Evolutionary conservation across 2,888 invertebrate species (phyloP).

Genomic region (Leucophora obtusa): DNA sequence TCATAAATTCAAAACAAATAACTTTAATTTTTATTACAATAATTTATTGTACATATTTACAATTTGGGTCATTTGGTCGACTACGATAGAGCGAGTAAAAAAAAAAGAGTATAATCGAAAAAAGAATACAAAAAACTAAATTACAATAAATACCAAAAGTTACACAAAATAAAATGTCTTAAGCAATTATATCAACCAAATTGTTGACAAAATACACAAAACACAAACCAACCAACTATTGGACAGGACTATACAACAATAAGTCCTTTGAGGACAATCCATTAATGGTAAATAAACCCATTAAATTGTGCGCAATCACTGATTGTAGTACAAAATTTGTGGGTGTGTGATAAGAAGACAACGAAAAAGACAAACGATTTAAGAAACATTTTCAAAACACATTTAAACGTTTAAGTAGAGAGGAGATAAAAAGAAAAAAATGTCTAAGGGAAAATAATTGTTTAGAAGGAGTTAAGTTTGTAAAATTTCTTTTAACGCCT

Average conservation of each 20-base stretch:
- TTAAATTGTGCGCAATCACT: slow-evolving; percentile 49
- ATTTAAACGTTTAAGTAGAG: slow-evolving; percentile 22
- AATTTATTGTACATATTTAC: neutral
- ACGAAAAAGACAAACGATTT: slow-evolving; percentile 31
- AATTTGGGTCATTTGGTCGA: neutral
- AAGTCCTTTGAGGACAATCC: slow-evolving; percentile 36
- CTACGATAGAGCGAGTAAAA: neutral
- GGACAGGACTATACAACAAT: neutral
- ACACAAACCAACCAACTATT: neutral
- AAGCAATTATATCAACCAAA: slow-evolving; percentile 47
- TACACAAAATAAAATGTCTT: slow-evolving; percentile 36
- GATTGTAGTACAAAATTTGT: slow-evolving; percentile 42
- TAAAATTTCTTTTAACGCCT: no score
- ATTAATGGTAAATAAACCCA: slow-evolving; percentile 44
- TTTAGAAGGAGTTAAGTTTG: neutral
- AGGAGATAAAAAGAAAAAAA: slow-evolving; percentile 3
- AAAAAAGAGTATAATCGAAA: neutral
- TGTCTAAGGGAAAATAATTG: neutral
- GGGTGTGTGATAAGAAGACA: slow-evolving; percentile 24
- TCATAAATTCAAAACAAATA: slow-evolving; percentile 2
- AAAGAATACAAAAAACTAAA: no score
- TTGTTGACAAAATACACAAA: slow-evolving; percentile 22
- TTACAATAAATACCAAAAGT: slow-evolving; percentile 31
- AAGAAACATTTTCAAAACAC: slow-evolving; percentile 5
- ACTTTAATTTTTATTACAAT: slow-evolving; percentile 2